phyloP scores from a whole-genome alignment of 1,140 invertebrate species.

The Bombyx mori region ASM3026992v2 NC_085114.1:5726001-5726500 shows the following conservation, averaged over 20 bases:
- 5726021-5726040: no score
- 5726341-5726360: conserved; percentile 31
- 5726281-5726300: conserved; percentile 88
- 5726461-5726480: no score
- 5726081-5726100: no score
- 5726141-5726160: conserved; percentile 68
- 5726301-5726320: conserved; percentile 84
- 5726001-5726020: no score
- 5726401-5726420: no score
- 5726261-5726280: conserved; percentile 87
- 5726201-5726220: conserved; percentile 83
- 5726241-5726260: conserved; percentile 84
- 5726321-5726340: conserved; percentile 61
- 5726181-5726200: conserved; percentile 85
- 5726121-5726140: not conserved
- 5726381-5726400: not conserved
- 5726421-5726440: no score
- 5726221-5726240: conserved; percentile 87
- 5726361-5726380: conserved; percentile 27
- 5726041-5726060: no score
- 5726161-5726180: conserved; percentile 88
- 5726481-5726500: no score
- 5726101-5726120: no score
- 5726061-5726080: no score
- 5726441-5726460: no score